Evolutionary conservation across 1,140 invertebrate species (phyloP).

Genomic region (Protaetia brevitarsis): DNA sequence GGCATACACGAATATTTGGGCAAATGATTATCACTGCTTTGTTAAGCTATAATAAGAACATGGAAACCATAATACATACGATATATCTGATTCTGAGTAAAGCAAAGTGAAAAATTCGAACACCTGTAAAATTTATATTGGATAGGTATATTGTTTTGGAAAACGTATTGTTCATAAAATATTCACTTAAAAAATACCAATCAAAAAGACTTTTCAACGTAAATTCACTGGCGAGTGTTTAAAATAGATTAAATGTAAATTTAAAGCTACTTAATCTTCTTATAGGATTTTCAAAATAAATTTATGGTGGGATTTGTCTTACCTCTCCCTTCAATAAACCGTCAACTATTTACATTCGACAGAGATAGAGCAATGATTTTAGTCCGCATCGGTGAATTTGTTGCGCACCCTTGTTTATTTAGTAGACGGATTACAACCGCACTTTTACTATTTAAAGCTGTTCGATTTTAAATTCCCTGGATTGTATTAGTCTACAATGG

Average conservation of each 20-base stretch:
- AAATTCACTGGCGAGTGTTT: neutral
- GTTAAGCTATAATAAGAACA: too few species aligned
- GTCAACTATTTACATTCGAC: neutral
- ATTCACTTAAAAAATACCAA: neutral
- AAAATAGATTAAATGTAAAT: conserved; percentile 24
- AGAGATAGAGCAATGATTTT: neutral
- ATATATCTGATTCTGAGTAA: too few species aligned
- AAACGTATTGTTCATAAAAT: too few species aligned
- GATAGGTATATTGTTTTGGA: too few species aligned
- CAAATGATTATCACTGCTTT: too few species aligned
- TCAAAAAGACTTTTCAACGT: conserved; percentile 19
- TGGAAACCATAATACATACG: too few species aligned
- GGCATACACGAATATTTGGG: too few species aligned
- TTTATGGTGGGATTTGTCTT: neutral
- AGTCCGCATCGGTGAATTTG: neutral
- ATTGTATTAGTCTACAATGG: too few species aligned
- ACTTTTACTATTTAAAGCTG: neutral
- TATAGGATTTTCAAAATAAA: conserved; percentile 19
- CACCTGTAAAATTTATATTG: too few species aligned
- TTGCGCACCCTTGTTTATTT: conserved; percentile 21
- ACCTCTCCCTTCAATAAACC: neutral
- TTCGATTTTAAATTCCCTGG: neutral
- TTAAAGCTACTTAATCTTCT: conserved; percentile 19
- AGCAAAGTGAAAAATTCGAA: too few species aligned
- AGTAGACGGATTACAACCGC: conserved; percentile 21